Conservation (phyloP, 2,888 invertebrate genomes). For the Eupeodes luniger region DNA sequence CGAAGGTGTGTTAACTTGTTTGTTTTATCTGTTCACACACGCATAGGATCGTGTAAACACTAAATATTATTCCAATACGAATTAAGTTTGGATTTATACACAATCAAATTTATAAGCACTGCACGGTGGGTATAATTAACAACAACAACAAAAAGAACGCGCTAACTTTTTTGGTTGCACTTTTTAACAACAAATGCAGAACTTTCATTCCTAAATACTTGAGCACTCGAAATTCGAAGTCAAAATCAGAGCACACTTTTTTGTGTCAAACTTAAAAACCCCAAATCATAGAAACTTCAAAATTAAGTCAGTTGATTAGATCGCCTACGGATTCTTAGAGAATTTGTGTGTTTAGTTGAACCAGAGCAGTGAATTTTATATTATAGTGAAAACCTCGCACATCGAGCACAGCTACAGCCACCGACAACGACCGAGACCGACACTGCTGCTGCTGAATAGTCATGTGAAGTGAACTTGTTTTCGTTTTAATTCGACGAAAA, state of each 20-base stretch:
- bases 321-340: constrained; percentile 52
- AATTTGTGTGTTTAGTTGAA: constrained; percentile 9
- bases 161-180: constrained; percentile 31
- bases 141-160: not conserved
- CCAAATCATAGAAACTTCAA: constrained; percentile 33
- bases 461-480: constrained; percentile 73
- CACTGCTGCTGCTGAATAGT: constrained; percentile 42
- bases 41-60: constrained; percentile 48
- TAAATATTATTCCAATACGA: constrained; percentile 7
- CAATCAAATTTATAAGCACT: constrained; percentile 33
- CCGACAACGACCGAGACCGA: constrained; percentile 17
- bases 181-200: constrained; percentile 9
- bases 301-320: constrained; percentile 26
- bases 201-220: too few species aligned
- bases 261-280: constrained; percentile 30
- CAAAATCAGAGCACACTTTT: not conserved
- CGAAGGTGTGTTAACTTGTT: constrained; percentile 64
- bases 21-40: constrained; percentile 61
- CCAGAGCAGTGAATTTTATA: not conserved
- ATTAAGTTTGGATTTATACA: constrained; percentile 32
- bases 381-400: constrained; percentile 56
- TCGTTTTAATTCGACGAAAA: constrained; percentile 36
- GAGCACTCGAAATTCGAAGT: not conserved
- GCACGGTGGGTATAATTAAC: constrained; percentile 8
- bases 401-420: constrained; percentile 7